A percentile compares a stretch with the other conserved stretches of the same genome.
Evolutionary conservation across 2,888 invertebrate genomes (phyloP).

Genomic region (Dusona sp.): DNA sequence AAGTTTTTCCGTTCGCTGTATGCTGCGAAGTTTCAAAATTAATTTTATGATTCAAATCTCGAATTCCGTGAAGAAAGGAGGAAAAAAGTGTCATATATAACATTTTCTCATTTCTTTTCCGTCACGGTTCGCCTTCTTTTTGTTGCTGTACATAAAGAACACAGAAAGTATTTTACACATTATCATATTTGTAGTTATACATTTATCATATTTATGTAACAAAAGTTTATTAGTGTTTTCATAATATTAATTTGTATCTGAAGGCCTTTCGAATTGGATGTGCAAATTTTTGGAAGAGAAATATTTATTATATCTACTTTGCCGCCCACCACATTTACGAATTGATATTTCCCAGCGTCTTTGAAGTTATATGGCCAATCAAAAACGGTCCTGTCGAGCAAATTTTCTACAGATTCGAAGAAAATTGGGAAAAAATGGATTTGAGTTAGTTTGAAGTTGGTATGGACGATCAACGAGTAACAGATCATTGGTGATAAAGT

Average conservation of each 20-base stretch:
- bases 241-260: not conserved
- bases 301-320: conserved; percentile 51
- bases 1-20: no score
- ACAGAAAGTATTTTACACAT: not conserved
- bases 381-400: conserved; percentile 18
- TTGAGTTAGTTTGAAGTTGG: not conserved
- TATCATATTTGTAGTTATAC: no score
- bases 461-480: not conserved
- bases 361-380: conserved; percentile 47
- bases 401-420: conserved; percentile 21
- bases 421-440: conserved; percentile 19
- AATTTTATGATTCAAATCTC: no score
- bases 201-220: not conserved
- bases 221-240: not conserved
- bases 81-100: no score
- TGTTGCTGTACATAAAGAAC: not conserved
- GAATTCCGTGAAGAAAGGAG: no score
- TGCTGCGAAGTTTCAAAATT: no score
- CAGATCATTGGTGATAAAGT: not conserved
- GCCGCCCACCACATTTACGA: conserved; percentile 58
- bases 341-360: conserved; percentile 44
- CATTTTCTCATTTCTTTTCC: no score
- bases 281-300: conserved; percentile 44
- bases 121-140: no score
- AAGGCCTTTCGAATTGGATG: conserved; percentile 45